phyloP scores from a whole-genome alignment of 2,113 vertebrate species.

The Ptyas mucosa region DNA sequence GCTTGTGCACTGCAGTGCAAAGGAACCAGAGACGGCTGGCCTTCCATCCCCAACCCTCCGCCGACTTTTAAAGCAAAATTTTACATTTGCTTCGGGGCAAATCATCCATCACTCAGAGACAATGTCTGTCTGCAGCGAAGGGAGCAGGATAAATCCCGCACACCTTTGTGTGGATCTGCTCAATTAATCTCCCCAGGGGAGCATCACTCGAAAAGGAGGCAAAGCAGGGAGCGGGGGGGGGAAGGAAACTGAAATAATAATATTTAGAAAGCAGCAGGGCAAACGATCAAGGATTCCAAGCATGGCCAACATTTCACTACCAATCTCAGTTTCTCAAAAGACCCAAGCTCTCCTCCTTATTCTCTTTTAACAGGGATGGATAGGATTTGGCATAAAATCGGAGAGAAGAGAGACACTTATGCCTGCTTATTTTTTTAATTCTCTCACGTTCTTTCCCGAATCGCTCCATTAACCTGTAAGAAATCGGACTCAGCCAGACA shows the following conservation, averaged over 20 bases:
- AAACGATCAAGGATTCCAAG: neutral
- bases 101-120: neutral
- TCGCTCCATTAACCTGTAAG: neutral
- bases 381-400: neutral
- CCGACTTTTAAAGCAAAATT: neutral
- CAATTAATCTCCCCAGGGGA: neutral
- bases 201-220: neutral
- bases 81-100: neutral
- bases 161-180: neutral
- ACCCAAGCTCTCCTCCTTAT: constrained; percentile 26
- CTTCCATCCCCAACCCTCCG: neutral
- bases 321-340: neutral
- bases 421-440: neutral
- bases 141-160: neutral
- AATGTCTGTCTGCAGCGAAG: neutral
- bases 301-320: neutral
- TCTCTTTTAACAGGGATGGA: neutral
- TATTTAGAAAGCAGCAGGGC: neutral
- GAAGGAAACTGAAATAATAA: neutral
- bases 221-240: neutral
- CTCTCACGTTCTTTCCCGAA: neutral
- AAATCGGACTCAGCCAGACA: neutral
- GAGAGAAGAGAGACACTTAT: neutral
- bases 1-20: neutral
- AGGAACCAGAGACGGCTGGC: neutral